Base-by-base conservation (phyloP, 2,797 vertebrate genomes). In the Salarias fasciatus region DNA sequence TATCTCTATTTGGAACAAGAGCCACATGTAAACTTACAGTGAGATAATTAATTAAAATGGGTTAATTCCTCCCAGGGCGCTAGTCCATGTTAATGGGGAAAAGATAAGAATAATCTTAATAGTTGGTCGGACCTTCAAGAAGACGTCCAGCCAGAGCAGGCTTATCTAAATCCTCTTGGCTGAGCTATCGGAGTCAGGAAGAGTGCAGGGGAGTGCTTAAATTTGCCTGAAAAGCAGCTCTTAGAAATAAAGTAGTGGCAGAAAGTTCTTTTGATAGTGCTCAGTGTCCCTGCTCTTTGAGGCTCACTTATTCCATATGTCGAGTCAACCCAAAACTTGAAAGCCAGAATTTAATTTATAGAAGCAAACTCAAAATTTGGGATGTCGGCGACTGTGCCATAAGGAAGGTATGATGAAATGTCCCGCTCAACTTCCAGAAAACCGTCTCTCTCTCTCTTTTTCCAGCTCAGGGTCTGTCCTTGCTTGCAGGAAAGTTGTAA, bases 131-230 rank as follows among this genome's bases (percentile, higher is more conserved):
- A 83, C 71, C 75, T 86, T 84, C 82, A 72, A 78, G 68, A 55
- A 80, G 72, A 77, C 73, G 72, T 84, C 71, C 62, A 78, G 83
- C 82, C 69, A 63, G 62, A 83, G 75, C 38, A 8, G 71, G 83
- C 79, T 91, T 88, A 88, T 88, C 88, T 90, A 90, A 89, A 90
- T 90, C 87, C 87, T 85, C 86, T 86, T 82, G 84, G 85, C 87
- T 67, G 60, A 78, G 84, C 78, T 72, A 76, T 82, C 74, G 77
- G 48, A 80, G 74, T 75, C 65, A 69, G 70, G 47, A 35, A 69
- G 74, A 83, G 75, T 59, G 65, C 69, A 79, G 84, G 71, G 70
- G 63, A 74, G 78, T 67, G 77, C 81, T 88, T 85, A 86, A 87
- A 82, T 83, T 74, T 88, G 76, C 82, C 79, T 86, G 80, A 80